Conservation (phyloP, 2,113 vertebrate genomes). For the Grus americana region DNA sequence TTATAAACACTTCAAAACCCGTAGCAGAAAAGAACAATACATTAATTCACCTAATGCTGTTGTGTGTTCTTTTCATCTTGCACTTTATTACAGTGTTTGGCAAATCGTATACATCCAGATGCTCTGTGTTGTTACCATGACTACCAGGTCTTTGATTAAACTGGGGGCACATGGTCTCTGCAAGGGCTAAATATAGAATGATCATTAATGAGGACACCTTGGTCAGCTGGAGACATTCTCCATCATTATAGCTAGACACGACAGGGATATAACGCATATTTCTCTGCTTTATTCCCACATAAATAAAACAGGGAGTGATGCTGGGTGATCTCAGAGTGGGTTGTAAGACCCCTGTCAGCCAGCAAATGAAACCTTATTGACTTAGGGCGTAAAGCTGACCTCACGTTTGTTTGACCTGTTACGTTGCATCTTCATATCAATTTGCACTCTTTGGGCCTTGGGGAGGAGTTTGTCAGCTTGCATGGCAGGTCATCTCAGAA, state of each 20-base stretch:
- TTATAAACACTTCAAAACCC: background rate
- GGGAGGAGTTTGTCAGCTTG: background rate
- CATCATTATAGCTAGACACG: background rate
- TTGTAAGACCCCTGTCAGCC: background rate
- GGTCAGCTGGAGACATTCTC: slow-evolving; percentile 20
- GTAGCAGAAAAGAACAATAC: background rate
- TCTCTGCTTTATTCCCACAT: background rate
- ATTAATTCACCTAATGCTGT: background rate
- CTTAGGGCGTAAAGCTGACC: background rate
- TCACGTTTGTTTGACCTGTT: background rate
- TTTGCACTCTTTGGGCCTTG: background rate
- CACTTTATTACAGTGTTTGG: slow-evolving; percentile 32
- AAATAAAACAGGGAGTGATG: background rate
- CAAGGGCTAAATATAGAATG: slow-evolving; percentile 47
- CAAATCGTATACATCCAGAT: slow-evolving; percentile 2
- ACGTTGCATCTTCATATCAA: background rate
- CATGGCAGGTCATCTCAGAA: background rate
- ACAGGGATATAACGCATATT: background rate
- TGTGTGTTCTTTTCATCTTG: background rate
- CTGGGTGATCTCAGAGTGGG: background rate
- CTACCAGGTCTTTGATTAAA: slow-evolving; percentile 58
- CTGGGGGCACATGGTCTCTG: slow-evolving; percentile 11
- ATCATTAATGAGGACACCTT: slow-evolving; percentile 47
- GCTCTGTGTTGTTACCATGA: slow-evolving; percentile 35
- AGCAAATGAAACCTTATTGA: background rate